Base-by-base conservation (phyloP, 2,113 vertebrate genomes). In the Prunella fulvescens region DNA sequence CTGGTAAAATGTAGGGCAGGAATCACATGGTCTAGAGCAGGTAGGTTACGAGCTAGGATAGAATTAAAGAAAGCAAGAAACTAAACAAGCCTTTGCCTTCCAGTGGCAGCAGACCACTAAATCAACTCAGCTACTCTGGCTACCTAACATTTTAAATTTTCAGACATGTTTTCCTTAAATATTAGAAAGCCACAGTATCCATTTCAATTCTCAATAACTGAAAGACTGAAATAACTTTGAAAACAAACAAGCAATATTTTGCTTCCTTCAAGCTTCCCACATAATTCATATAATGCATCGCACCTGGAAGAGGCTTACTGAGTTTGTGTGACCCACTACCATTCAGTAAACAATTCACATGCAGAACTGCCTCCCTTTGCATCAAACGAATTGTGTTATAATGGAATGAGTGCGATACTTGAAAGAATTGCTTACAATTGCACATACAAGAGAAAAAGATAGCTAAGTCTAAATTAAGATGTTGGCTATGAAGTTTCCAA, bases 381-480 rank as follows among this genome's bases (percentile, higher is more conserved):
- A 98, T 97, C 98, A 98, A 98, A 98, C 42, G 94, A 97, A 98
- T 97, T 98, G 96, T 48, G 82, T 91, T 98, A 97, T 98, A 98
- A 98, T 97, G 93, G 97, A 98, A 98, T 95, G 97, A 98, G 95
- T 90, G 82, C 90, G 93, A 95, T 96, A 97, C 96, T 97, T 96
- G 90, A 98, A 98, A 98, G 98, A 98, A 98, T 97, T 98, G 97
- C 98, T 98, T 97, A 97, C 97, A 98, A 98, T 98, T 97, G 98
- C 98, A 98, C 97, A 98, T 94, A 97, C 96, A 97, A 97, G 96
- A 97, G 93, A 97, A 97, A 97, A 95, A 96, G 96, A 97, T 87
- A 96, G 98, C 98, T 99, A 99, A 98, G 98, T 99, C 98, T 99
- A 99, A 99, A 99, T 99, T 99, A 99, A 99, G 99, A 99, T 99